Base-by-base conservation (phyloP, 2,888 invertebrate species). In the Brenthis hecate region DNA sequence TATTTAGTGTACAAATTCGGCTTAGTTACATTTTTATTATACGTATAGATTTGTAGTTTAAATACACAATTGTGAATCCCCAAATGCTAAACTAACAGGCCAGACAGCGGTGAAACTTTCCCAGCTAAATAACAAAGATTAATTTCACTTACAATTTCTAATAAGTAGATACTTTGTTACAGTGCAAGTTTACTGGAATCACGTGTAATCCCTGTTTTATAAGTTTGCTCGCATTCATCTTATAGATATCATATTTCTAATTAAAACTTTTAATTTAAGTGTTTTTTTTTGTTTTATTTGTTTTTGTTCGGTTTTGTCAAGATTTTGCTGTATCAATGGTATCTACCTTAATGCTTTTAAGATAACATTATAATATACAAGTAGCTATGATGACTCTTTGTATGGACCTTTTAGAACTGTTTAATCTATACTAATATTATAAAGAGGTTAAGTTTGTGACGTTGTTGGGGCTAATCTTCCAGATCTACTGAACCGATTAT, bases 181-280 rank as follows among this genome's bases (percentile, higher is more conserved):
- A 28, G 48, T 43, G 16, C 6, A 50, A 66, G 32, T 66, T 66
- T 51, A 13, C 23, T 32, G 19, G 16, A 51, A 63, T 19, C 51
- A 43, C 23, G 53, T 53, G 16, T 43, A 68, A 62, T 57, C 43
- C 3, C 19, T 47, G 67, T 63, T 68, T 28, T 56, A 53, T 53
- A 63, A 57, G 51, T 62, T 63, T n/a, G 19, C 32, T 16, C 43
- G 3, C 51, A 32, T 56, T 61, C 50, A 43, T 51, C n/a, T 51
- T 58, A 23, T 53, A 13, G 58, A 6, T 19, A 47, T 43, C 6
- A 43, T 55, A 13, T 56, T 56, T 28, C 8, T 56, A 47, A 16
- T 51, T 53, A 19, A 53, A 65, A 47, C 13, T 58, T 65, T 65
- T 23, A 6, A 56, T 14, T 16, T 19, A 53, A 6, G 43, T 8